Evolutionary conservation across 64 coral and sea anemone species (phyloP).

Genomic region (Hydrozoanthus tunicans): DNA sequence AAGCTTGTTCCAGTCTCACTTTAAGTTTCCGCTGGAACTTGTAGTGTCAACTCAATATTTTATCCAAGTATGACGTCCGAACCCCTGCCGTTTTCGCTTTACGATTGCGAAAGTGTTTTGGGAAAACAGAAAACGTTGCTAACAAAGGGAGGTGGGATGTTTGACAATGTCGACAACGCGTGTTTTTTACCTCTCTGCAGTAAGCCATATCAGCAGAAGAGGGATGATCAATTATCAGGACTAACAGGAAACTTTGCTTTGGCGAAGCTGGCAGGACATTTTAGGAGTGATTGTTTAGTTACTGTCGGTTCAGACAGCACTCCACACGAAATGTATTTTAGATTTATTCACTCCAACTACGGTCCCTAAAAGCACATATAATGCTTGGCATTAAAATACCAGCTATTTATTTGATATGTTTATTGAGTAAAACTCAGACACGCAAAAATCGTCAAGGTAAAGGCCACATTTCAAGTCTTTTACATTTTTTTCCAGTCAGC

Average conservation of each 20-base stretch:
- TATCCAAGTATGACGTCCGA: constrained; percentile 20
- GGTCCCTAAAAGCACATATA: too few species aligned
- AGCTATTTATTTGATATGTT: too few species aligned
- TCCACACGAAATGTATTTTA: background rate
- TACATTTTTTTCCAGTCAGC: too few species aligned
- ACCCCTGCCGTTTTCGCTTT: constrained; percentile 17
- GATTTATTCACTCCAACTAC: background rate
- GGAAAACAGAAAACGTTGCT: constrained; percentile 16
- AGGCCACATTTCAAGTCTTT: too few species aligned
- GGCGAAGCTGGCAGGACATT: constrained; percentile 37
- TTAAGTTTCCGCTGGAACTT: background rate
- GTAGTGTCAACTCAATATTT: constrained; percentile 13
- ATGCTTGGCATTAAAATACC: too few species aligned
- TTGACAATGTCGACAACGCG: constrained; percentile 16
- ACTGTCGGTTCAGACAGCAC: background rate
- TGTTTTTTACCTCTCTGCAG: constrained; percentile 26
- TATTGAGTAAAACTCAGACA: too few species aligned
- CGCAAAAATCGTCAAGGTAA: too few species aligned
- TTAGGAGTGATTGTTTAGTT: background rate
- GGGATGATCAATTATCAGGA: background rate
- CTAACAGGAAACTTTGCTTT: constrained; percentile 67
- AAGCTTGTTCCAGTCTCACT: background rate
- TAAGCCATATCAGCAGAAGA: constrained; percentile 24
- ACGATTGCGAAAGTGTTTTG: constrained; percentile 38
- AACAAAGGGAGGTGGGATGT: constrained; percentile 44